Percentiles rank a stretch among this genome's conserved stretches.
These are phyloP conservation scores for Strigamia transsilvanica DNA, from an alignment of 2,888 invertebrate genomes.

Conservation along the genomic window DNA sequence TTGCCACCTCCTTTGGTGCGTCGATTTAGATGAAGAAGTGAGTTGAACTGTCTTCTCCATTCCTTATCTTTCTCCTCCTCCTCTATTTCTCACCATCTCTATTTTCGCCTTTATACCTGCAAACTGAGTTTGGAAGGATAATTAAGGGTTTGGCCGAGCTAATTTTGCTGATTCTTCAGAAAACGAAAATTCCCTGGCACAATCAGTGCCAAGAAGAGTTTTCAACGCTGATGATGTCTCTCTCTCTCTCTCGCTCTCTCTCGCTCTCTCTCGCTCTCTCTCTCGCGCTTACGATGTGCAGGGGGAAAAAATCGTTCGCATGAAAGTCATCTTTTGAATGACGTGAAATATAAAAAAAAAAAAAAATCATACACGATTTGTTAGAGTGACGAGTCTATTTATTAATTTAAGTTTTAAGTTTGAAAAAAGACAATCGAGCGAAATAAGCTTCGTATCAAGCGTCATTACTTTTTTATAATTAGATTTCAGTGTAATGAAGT, in stretches of 20 bases:
- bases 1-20: conserved; percentile 18
- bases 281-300: not conserved
- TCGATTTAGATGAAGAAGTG: conserved; percentile 30
- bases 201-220: conserved; percentile 44
- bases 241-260: not conserved
- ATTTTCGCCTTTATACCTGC: conserved; percentile 33
- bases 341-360: not conserved
- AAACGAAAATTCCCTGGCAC: conserved; percentile 34
- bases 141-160: conserved; percentile 44
- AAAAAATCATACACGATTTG: not conserved
- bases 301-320: conserved; percentile 23
- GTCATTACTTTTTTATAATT: conserved; percentile 35
- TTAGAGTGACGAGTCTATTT: not conserved
- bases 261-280: too few relatives aligned
- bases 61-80: conserved; percentile 45
- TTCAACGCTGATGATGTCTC: conserved; percentile 41
- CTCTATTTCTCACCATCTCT: conserved; percentile 41
- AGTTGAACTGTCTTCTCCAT: conserved; percentile 42
- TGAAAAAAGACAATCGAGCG: conserved; percentile 11
- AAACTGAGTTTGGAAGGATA: conserved; percentile 40
- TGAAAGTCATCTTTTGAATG: not conserved
- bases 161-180: conserved; percentile 40
- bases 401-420: conserved; percentile 1
- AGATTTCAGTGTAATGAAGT: not conserved
- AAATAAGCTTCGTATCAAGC: conserved; percentile 33